Evolutionary conservation across 2,113 vertebrate species (phyloP).

Genomic region (Channa argus): DNA sequence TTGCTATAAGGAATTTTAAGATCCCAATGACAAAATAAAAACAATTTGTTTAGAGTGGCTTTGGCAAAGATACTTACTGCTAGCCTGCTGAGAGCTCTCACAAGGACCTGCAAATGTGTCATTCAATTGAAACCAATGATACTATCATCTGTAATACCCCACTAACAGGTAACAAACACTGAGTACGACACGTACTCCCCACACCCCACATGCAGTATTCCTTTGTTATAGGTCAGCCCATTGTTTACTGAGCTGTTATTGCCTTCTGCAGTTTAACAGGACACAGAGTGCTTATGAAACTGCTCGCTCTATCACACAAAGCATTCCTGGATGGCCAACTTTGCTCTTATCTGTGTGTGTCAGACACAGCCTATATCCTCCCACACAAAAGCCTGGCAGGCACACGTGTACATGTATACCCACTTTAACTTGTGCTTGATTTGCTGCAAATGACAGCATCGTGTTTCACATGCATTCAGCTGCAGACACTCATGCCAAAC

Average conservation of each 20-base stretch:
- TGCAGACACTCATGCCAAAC: background rate
- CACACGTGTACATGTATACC: background rate
- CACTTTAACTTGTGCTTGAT: slow-evolving; percentile 1
- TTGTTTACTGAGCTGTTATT: slow-evolving; percentile 1
- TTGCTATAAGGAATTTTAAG: too few species aligned
- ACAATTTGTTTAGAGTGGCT: too few species aligned
- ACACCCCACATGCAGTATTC: slow-evolving; percentile 18
- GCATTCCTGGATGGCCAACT: slow-evolving; percentile 19
- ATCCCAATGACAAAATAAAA: too few species aligned
- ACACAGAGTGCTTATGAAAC: slow-evolving; percentile 6
- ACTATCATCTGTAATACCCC: background rate
- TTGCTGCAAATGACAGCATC: slow-evolving; percentile 6
- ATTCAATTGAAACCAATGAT: background rate
- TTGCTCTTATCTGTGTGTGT: slow-evolving; percentile 51
- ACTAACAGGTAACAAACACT: slow-evolving; percentile 7
- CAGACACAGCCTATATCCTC: slow-evolving; percentile 37
- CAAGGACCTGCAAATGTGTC: background rate
- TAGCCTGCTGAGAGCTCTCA: too few species aligned
- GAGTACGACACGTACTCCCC: slow-evolving; percentile 8
- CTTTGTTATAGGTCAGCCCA: slow-evolving; percentile 11
- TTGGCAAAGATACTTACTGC: background rate
- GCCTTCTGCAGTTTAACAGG: slow-evolving; percentile 11
- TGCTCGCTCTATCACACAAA: background rate
- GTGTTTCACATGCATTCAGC: background rate
- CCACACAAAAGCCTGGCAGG: slow-evolving; percentile 25